phyloP scores from a whole-genome alignment of 2,113 vertebrate genomes.

The Columbina picui region DNA sequence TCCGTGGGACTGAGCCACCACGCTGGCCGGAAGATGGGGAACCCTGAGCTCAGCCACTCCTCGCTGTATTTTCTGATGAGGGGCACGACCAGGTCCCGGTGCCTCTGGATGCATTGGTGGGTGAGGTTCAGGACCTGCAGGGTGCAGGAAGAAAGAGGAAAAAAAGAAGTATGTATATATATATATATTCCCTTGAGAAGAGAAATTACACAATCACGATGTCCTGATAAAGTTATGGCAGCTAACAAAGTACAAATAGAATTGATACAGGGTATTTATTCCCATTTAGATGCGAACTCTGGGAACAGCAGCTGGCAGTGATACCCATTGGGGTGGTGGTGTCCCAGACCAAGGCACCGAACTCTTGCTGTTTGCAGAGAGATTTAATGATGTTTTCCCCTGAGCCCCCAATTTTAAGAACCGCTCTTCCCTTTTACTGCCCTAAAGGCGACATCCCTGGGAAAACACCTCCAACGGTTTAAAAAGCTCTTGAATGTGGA shows the following conservation, averaged over 20 bases:
- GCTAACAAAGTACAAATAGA: no score
- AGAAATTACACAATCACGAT: fast-evolving
- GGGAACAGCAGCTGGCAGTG: neutral
- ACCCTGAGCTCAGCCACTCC: constrained; percentile 78
- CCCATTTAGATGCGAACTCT: neutral
- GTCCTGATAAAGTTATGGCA: neutral
- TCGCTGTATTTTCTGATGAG: constrained; percentile 81
- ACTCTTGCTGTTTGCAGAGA: neutral
- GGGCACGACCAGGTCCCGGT: constrained; percentile 82
- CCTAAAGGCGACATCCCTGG: neutral
- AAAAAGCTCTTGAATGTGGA: no score
- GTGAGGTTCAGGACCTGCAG: constrained; percentile 86
- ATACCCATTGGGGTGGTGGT: fast-evolving
- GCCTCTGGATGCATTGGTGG: constrained; percentile 78
- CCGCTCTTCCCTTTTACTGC: neutral
- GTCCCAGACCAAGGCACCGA: neutral
- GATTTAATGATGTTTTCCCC: no score
- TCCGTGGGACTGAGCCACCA: constrained; percentile 92
- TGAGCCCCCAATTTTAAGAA: neutral
- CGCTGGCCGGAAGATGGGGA: constrained; percentile 85
- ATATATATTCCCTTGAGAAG: fast-evolving
- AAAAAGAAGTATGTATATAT: no score
- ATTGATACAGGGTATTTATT: neutral
- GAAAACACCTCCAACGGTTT: neutral
- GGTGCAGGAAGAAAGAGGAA: neutral